phyloP scores from a whole-genome alignment of 2,888 invertebrate genomes.

The Camponotus fellah region DNA sequence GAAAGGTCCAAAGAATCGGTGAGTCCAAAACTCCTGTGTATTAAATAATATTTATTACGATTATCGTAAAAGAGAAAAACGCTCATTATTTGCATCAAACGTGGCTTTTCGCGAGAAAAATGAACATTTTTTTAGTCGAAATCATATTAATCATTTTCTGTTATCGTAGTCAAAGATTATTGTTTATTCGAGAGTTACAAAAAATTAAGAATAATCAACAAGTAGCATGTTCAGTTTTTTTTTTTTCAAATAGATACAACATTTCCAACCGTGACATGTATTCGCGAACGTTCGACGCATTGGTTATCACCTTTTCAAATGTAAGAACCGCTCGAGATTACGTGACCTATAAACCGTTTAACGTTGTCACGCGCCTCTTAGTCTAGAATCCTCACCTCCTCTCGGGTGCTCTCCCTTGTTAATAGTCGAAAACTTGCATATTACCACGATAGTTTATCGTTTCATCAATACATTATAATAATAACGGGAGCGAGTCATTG shows the following conservation, averaged over 20 bases:
- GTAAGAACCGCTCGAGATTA: slow-evolving; percentile 66
- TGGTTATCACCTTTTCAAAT: slow-evolving; percentile 53
- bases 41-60: slow-evolving; percentile 8
- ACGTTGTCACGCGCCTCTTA: slow-evolving; percentile 10
- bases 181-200: background rate
- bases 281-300: slow-evolving; percentile 43
- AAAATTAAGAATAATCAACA: background rate
- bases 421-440: slow-evolving; percentile 38
- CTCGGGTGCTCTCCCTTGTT: slow-evolving; percentile 25
- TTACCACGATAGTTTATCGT: slow-evolving; percentile 63
- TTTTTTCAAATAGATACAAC: background rate
- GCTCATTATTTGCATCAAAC: background rate
- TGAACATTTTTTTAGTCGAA: background rate
- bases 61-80: slow-evolving; percentile 3
- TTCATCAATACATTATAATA: slow-evolving; percentile 67
- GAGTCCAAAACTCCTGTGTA: slow-evolving; percentile 67
- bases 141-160: background rate
- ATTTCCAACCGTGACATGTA: background rate
- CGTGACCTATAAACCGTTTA: slow-evolving; percentile 65
- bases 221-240: slow-evolving; percentile 16
- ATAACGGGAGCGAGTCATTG: slow-evolving; percentile 62
- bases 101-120: background rate
- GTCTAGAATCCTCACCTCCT: background rate
- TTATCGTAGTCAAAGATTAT: background rate
- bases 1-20: slow-evolving; percentile 80